Evolutionary conservation across 2,797 vertebrate species (phyloP).

Genomic region (Craterocephalus amniculus): DNA sequence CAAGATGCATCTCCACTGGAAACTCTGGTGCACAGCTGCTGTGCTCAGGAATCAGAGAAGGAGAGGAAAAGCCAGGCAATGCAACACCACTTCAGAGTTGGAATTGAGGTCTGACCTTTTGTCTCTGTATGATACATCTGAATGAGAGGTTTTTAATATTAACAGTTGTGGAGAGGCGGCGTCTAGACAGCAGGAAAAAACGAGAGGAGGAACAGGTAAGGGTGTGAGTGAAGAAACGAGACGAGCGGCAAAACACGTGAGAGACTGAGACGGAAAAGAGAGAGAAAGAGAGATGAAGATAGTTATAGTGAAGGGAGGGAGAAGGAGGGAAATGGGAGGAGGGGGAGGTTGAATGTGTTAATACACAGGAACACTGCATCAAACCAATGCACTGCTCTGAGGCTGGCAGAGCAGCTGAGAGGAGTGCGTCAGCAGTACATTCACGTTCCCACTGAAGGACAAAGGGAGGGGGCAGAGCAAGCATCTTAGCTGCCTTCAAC

Average conservation of each 20-base stretch:
- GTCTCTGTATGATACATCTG: slow-evolving; percentile 33
- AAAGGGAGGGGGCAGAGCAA: slow-evolving; percentile 94
- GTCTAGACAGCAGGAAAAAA: slow-evolving; percentile 17
- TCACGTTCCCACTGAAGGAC: slow-evolving; percentile 97
- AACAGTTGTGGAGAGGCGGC: slow-evolving; percentile 9
- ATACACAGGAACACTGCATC: slow-evolving; percentile 92
- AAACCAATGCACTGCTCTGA: slow-evolving; percentile 92
- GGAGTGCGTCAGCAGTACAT: slow-evolving; percentile 96
- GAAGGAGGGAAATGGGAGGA: slow-evolving; percentile 52
- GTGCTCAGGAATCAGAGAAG: slow-evolving; percentile 31
- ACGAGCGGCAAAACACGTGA: slow-evolving; percentile 41
- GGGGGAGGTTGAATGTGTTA: slow-evolving; percentile 85
- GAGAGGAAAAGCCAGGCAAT: slow-evolving; percentile 17
- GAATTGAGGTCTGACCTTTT: slow-evolving; percentile 52
- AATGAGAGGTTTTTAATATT: slow-evolving; percentile 50
- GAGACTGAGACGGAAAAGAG: slow-evolving; percentile 31
- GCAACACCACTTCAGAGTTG: slow-evolving; percentile 38
- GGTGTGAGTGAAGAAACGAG: slow-evolving; percentile 55
- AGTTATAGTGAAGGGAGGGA: slow-evolving; percentile 58
- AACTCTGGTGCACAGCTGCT: slow-evolving; percentile 52
- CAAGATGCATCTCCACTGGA: slow-evolving; percentile 32
- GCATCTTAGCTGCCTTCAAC: slow-evolving; percentile 89
- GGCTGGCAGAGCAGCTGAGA: slow-evolving; percentile 81
- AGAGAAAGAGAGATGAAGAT: slow-evolving; percentile 52
- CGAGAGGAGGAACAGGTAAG: slow-evolving; percentile 43